These are phyloP conservation scores for Trematocara unimaculatum DNA, from an alignment of 2,113 vertebrate genomes.

Conservation along the genomic window DNA sequence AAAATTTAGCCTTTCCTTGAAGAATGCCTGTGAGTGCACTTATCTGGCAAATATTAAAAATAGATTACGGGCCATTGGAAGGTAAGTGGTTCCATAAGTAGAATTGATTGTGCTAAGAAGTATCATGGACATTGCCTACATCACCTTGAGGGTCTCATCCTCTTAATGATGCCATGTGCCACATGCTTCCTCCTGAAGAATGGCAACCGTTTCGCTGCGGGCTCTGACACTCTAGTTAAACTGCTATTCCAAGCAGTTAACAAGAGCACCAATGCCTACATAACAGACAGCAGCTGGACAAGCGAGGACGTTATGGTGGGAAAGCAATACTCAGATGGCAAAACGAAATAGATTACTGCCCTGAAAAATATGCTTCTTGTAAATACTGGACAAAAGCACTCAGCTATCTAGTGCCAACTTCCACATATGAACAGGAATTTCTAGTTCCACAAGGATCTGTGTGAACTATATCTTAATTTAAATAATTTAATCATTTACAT, in stretches of 20 bases:
- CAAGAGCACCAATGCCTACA: slow-evolving; percentile 17
- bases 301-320: background rate
- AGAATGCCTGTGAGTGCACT: slow-evolving; percentile 61
- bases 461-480: background rate
- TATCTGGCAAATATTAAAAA: slow-evolving; percentile 73
- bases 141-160: slow-evolving; percentile 66
- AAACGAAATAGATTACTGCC: slow-evolving; percentile 10
- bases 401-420: background rate
- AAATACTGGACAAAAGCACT: background rate
- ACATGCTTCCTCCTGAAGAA: slow-evolving; percentile 54
- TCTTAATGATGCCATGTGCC: slow-evolving; percentile 65
- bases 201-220: slow-evolving; percentile 55
- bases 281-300: slow-evolving; percentile 45
- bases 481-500: background rate
- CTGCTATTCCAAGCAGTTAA: slow-evolving; percentile 59
- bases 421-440: background rate
- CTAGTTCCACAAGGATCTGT: background rate
- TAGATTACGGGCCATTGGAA: slow-evolving; percentile 64
- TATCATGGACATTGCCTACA: slow-evolving; percentile 51
- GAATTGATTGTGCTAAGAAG: slow-evolving; percentile 62
- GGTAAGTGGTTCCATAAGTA: slow-evolving; percentile 69
- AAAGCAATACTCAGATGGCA: background rate
- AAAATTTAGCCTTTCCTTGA: slow-evolving; percentile 31
- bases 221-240: slow-evolving; percentile 64
- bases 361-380: background rate